Evolutionary conservation across 2,797 vertebrate species (phyloP).

Genomic region (Cyclopterus lumpus): DNA sequence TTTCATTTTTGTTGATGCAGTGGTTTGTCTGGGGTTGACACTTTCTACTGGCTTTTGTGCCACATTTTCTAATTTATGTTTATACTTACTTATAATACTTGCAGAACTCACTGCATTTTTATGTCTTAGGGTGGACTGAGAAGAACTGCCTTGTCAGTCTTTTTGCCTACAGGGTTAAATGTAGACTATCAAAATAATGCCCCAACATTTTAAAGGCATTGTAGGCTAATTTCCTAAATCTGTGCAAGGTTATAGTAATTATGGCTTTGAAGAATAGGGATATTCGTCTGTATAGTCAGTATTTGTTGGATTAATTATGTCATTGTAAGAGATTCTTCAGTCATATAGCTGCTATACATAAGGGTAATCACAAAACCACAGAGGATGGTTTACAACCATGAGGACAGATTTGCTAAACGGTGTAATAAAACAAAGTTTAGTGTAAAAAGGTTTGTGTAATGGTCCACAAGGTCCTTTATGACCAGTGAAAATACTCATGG

Average conservation of each 20-base stretch:
- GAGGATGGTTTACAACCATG: conserved; percentile 7
- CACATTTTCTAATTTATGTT: background rate
- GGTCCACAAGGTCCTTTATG: conserved; percentile 10
- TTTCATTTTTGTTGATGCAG: conserved; percentile 1
- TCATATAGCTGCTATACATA: background rate
- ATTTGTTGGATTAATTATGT: background rate
- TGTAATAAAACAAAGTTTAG: conserved; percentile 2
- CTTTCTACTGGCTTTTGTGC: background rate
- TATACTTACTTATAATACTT: too few relatives aligned
- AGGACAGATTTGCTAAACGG: background rate
- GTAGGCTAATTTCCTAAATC: background rate
- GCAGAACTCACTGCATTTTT: background rate
- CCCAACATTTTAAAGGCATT: background rate
- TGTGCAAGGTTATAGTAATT: background rate
- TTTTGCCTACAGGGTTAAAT: background rate
- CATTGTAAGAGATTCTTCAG: background rate
- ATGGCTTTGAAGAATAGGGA: background rate
- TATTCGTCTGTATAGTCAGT: background rate
- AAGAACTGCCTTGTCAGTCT: background rate
- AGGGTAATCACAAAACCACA: background rate
- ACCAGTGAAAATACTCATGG: background rate
- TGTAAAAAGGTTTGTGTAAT: conserved; percentile 13
- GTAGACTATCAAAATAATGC: background rate
- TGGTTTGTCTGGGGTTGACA: background rate
- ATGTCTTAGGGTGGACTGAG: background rate